A percentile compares a stretch with the other conserved stretches of the same genome.
These are phyloP conservation scores for Scaptomyza pallida DNA, from an alignment of 1,140 invertebrate genomes.

Conservation along the genomic window DNA sequence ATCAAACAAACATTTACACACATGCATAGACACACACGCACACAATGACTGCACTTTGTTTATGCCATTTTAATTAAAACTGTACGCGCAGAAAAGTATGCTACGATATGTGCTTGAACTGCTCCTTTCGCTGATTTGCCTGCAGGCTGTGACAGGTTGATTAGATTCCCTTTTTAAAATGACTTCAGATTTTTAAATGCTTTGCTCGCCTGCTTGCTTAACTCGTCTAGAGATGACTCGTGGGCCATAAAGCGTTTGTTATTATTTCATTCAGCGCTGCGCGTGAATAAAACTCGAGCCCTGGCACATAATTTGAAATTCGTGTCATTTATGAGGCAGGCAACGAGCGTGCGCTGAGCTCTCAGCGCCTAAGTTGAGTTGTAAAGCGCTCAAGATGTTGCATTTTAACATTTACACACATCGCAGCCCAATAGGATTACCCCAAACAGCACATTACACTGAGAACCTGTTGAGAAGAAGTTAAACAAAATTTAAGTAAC, in stretches of 20 bases:
- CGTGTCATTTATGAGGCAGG: slow-evolving; percentile 60
- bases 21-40: neutral
- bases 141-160: slow-evolving; percentile 31
- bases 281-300: slow-evolving; percentile 51
- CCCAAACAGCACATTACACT: slow-evolving; percentile 19
- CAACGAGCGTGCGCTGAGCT: slow-evolving; percentile 29
- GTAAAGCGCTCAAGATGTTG: slow-evolving; percentile 38
- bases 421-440: slow-evolving; percentile 22
- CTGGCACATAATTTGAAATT: slow-evolving; percentile 70
- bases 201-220: neutral
- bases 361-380: slow-evolving; percentile 42
- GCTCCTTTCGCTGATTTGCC: neutral
- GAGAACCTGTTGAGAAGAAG: neutral
- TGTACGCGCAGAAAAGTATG: slow-evolving; percentile 11
- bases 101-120: slow-evolving; percentile 1
- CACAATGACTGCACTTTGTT: slow-evolving; percentile 9
- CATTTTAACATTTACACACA: slow-evolving; percentile 32
- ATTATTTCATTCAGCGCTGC: slow-evolving; percentile 40
- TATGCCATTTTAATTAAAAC: slow-evolving; percentile 48
- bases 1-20: neutral
- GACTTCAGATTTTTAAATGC: slow-evolving; percentile 6
- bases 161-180: slow-evolving; percentile 40
- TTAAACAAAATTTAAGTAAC: neutral
- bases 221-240: neutral
- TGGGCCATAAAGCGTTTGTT: slow-evolving; percentile 42